Base-by-base conservation (phyloP, 2,797 vertebrate genomes). In the Sebastes iracundus region DNA sequence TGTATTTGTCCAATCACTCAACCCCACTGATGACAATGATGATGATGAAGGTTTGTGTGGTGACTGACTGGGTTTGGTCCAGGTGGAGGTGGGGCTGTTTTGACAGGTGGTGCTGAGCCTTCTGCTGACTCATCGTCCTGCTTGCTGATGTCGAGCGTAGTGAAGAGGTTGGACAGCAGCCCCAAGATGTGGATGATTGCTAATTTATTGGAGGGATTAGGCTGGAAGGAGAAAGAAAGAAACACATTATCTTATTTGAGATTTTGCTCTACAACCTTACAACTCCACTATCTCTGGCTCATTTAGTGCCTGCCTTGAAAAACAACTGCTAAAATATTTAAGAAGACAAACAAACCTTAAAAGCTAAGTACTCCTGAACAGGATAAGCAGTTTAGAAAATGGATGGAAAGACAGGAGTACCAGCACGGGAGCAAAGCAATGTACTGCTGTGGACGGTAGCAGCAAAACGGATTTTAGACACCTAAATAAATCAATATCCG, bases 151-250 rank as follows among this genome's bases (percentile, higher is more conserved):
- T 99, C 98, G 72, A 99, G 92, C 0, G 99, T 99, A 32, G 98
- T 99, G 92, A 99, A 99, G 81, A 99, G 96, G 91, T 99, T 99
- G 90, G 99, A 99, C 42, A 99, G 96, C 82, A 99, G 96, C 28
- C 99, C 98, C 92, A 99, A 89, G 85, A 99, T 99, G 89, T 99
- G 99, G 92, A 99, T 98, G 90, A 99, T 99, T 49, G 99, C 98
- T 94, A 99, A 89, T 75, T 99, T 99, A 92, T 99, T 99, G 77
- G 99, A 99, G 18, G 99, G 98, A 93, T 99, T 99, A 22, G 98
- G 99, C 98, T 99, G 92, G 16, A 93, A 90, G 56, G 62, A 27
- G 28, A n/a, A 6, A 30, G 60, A 58, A 18, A 77, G 3, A 60
- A 33, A 66, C 5, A 10, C 0, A 76, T 73, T 3, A 67, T 32